A percentile compares a stretch with the other conserved stretches of the same genome.
Evolutionary conservation across 2,113 vertebrate genomes (phyloP).

Genomic region (Pleuronectes platessa): DNA sequence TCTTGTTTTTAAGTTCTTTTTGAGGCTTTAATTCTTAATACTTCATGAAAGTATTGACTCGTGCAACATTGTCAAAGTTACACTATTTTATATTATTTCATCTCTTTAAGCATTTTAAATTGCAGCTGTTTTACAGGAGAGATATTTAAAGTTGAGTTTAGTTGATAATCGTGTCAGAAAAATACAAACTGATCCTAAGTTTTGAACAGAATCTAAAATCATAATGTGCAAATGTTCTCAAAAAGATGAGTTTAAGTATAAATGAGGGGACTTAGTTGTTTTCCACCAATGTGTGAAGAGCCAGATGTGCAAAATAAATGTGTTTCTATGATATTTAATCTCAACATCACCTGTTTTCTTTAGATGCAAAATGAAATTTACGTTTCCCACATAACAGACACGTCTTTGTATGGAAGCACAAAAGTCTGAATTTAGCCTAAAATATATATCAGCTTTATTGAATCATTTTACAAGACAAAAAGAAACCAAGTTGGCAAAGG

Average conservation of each 20-base stretch:
- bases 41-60: neutral
- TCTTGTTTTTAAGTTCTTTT: neutral
- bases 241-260: neutral
- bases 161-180: neutral
- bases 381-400: neutral
- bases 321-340: neutral
- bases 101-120: neutral
- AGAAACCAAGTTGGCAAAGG: slow-evolving; percentile 75
- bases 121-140: too few species aligned
- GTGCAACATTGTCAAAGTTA: too few species aligned
- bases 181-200: neutral
- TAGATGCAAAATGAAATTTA: too few species aligned
- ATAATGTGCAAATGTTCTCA: neutral
- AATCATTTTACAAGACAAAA: slow-evolving; percentile 84
- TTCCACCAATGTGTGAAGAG: neutral
- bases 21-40: neutral
- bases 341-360: too few species aligned
- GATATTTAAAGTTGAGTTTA: neutral
- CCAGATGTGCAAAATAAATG: neutral
- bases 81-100: neutral
- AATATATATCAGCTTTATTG: slow-evolving; percentile 95
- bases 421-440: slow-evolving; percentile 68
- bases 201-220: neutral
- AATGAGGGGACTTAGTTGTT: neutral
- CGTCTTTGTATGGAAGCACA: neutral